These are phyloP conservation scores for Suricata suricatta DNA, from an alignment of 2,113 vertebrate genomes.

Conservation along the genomic window DNA sequence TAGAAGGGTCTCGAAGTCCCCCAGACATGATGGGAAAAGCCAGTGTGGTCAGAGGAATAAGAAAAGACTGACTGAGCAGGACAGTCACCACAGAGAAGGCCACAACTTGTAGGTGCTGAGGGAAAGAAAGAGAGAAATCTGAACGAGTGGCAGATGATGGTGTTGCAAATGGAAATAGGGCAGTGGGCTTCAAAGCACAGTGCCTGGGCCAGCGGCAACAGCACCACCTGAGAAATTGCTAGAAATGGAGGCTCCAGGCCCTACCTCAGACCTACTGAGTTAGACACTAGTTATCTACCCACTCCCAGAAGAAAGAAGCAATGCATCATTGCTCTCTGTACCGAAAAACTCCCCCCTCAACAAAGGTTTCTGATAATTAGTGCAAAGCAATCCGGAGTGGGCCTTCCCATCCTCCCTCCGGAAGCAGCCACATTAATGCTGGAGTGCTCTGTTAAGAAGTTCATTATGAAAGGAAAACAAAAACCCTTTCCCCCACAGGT, in stretches of 20 bases:
- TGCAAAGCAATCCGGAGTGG: rapidly evolving
- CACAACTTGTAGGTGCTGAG: neutral
- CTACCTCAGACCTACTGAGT: neutral
- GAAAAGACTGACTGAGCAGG: neutral
- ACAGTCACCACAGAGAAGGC: neutral
- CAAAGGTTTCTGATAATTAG: neutral
- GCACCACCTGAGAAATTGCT: neutral
- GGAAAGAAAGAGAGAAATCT: neutral
- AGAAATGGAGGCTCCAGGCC: neutral
- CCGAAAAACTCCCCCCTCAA: neutral
- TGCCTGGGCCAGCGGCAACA: neutral
- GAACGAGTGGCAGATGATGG: neutral
- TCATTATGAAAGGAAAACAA: neutral
- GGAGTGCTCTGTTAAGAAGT: neutral
- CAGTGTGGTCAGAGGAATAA: neutral
- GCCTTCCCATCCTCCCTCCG: neutral
- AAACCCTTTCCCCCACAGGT: neutral
- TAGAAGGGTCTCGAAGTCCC: neutral
- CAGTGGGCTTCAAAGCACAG: neutral
- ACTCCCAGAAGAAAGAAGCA: neutral
- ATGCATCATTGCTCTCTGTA: neutral
- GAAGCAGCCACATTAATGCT: neutral
- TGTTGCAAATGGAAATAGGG: neutral
- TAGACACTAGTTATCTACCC: neutral
- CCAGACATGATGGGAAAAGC: neutral